Conservation (phyloP, 2,888 invertebrate genomes). For the Agriotes lineatus region DNA sequence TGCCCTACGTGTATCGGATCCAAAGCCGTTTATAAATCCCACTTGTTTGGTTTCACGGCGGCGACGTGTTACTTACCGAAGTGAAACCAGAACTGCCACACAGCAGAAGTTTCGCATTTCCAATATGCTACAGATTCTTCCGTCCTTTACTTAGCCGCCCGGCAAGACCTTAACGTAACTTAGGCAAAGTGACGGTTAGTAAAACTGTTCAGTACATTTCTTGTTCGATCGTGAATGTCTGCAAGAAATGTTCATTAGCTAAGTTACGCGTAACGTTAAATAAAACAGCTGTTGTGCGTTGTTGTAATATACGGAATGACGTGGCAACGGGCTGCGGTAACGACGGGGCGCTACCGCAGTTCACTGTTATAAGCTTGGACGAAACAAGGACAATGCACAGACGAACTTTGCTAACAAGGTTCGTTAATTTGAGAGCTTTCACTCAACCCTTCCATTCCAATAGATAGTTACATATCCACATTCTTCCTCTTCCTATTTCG, state of each 20-base stretch:
- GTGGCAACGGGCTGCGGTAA: slow-evolving; percentile 53
- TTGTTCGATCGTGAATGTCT: slow-evolving; percentile 49
- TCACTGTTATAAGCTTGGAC: slow-evolving; percentile 44
- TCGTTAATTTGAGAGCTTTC: slow-evolving; percentile 48
- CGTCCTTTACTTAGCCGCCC: slow-evolving; percentile 12
- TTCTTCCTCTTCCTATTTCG: slow-evolving; percentile 21
- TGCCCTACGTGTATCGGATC: not conserved
- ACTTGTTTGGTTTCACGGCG: slow-evolving; percentile 11
- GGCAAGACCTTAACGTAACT: slow-evolving; percentile 30
- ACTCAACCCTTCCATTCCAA: slow-evolving; percentile 37
- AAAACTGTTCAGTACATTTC: slow-evolving; percentile 43
- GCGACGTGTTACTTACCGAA: slow-evolving; percentile 21
- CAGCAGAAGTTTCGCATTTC: slow-evolving; percentile 21
- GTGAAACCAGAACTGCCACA: slow-evolving; percentile 21
- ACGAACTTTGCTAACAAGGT: slow-evolving; percentile 42
- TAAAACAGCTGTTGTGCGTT: slow-evolving; percentile 55
- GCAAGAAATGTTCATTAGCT: slow-evolving; percentile 52
- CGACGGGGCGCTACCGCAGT: slow-evolving; percentile 40
- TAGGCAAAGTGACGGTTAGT: slow-evolving; percentile 31
- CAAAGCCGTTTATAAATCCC: slow-evolving; percentile 16
- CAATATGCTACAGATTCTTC: slow-evolving; percentile 23
- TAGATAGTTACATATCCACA: slow-evolving; percentile 23
- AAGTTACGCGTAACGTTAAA: slow-evolving; percentile 54
- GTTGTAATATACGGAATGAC: slow-evolving; percentile 52
- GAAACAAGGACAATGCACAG: slow-evolving; percentile 39